These are phyloP conservation scores for Sepioteuthis lessoniana DNA, from an alignment of 2,888 invertebrate species.

Conservation along the genomic window DNA sequence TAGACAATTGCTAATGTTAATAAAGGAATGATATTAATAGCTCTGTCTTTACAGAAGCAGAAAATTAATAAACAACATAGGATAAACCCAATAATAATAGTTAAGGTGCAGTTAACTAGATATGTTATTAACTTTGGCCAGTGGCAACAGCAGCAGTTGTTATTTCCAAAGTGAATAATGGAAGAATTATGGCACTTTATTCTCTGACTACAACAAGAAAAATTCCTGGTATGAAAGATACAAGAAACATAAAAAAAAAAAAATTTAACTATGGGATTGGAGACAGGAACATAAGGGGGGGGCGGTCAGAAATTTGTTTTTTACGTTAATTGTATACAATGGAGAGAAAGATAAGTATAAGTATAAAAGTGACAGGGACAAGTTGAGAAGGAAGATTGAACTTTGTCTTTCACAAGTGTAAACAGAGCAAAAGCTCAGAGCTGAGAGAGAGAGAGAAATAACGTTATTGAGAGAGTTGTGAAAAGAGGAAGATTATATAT, in stretches of 20 bases:
- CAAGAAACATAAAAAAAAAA: background rate
- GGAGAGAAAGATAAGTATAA: background rate
- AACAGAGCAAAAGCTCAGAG: background rate
- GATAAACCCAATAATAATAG: background rate
- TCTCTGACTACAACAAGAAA: background rate
- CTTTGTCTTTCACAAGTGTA: background rate
- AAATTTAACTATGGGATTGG: background rate
- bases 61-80: background rate
- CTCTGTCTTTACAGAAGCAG: background rate
- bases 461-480: background rate
- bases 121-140: background rate
- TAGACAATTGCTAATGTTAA: background rate
- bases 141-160: slow-evolving; percentile 12
- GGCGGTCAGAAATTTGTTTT: background rate
- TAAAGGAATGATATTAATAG: background rate
- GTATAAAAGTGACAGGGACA: background rate
- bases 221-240: background rate
- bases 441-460: background rate
- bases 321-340: background rate
- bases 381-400: background rate
- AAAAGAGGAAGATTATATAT: background rate
- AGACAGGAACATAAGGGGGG: background rate
- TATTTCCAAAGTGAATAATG: background rate
- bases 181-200: background rate
- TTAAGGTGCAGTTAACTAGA: background rate